Conservation (phyloP, 2,797 vertebrate genomes). For the Chaetophractus vellerosus region DNA sequence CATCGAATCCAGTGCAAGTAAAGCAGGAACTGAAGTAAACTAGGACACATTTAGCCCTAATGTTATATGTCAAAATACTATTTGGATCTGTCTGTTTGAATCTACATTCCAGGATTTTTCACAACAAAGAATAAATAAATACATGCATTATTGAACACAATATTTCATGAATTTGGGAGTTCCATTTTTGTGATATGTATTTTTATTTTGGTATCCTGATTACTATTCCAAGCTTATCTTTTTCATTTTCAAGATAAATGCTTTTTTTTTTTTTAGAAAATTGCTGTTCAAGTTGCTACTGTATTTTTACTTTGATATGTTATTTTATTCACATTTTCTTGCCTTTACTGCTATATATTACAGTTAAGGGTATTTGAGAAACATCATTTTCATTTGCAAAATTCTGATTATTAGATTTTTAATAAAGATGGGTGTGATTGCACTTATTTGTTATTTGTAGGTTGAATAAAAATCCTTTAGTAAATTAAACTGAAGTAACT, state of each 20-base stretch:
- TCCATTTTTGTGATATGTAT: conserved; percentile 46
- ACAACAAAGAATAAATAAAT: conserved; percentile 79
- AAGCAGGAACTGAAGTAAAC: conserved; percentile 69
- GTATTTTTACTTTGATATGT: conserved; percentile 75
- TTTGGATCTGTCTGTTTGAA: conserved; percentile 80
- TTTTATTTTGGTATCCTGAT: conserved; percentile 43
- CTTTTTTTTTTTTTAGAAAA: conserved; percentile 52
- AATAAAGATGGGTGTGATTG: conserved; percentile 73
- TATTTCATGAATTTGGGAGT: conserved; percentile 55
- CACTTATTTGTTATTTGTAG: conserved; percentile 72
- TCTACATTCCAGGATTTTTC: conserved; percentile 76
- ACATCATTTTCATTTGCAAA: conserved; percentile 72
- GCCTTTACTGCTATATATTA: background rate
- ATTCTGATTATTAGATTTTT: conserved; percentile 50
- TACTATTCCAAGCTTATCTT: conserved; percentile 75
- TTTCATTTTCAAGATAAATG: conserved; percentile 79
- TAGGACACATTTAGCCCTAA: conserved; percentile 72
- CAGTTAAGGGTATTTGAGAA: conserved; percentile 29
- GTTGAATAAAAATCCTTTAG: conserved; percentile 79
- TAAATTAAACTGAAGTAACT: conserved; percentile 80
- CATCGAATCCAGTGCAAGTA: conserved; percentile 65
- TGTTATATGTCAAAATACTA: conserved; percentile 82
- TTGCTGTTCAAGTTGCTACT: conserved; percentile 60
- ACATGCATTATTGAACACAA: conserved; percentile 65
- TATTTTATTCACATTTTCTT: conserved; percentile 73